These are phyloP conservation scores for Falcunculus frontatus DNA, from an alignment of 2,113 vertebrate genomes.

Conservation along the genomic window DNA sequence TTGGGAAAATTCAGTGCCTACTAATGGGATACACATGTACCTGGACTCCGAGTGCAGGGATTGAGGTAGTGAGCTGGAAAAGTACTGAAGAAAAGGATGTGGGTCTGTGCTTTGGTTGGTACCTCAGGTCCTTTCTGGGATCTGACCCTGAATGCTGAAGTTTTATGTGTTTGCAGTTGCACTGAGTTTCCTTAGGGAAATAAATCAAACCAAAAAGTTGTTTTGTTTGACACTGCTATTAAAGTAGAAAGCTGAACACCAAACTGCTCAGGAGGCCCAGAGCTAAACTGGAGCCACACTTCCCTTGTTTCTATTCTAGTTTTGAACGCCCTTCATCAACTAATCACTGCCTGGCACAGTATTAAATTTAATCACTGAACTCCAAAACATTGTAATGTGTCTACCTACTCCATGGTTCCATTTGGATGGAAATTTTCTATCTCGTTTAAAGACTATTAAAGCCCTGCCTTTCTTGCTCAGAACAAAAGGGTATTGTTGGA, in stretches of 20 bases:
- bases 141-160: neutral
- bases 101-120: neutral
- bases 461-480: conserved; percentile 40
- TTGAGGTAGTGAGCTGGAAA: neutral
- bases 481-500: conserved; percentile 62
- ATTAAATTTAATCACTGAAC: conserved; percentile 53
- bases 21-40: neutral
- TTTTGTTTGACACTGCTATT: neutral
- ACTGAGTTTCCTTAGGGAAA: neutral
- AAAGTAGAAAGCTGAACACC: neutral
- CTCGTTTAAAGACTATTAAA: conserved; percentile 52
- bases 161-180: neutral
- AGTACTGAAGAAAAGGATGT: neutral
- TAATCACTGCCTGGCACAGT: conserved; percentile 39
- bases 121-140: neutral
- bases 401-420: conserved; percentile 52
- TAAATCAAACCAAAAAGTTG: neutral
- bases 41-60: neutral
- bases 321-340: neutral
- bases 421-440: conserved; percentile 59
- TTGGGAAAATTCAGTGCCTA: neutral
- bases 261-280: neutral
- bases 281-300: neutral
- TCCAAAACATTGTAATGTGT: conserved; percentile 31
- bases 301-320: neutral